Base-by-base conservation (phyloP, 2,113 vertebrate genomes). In the Panthera leo region DNA sequence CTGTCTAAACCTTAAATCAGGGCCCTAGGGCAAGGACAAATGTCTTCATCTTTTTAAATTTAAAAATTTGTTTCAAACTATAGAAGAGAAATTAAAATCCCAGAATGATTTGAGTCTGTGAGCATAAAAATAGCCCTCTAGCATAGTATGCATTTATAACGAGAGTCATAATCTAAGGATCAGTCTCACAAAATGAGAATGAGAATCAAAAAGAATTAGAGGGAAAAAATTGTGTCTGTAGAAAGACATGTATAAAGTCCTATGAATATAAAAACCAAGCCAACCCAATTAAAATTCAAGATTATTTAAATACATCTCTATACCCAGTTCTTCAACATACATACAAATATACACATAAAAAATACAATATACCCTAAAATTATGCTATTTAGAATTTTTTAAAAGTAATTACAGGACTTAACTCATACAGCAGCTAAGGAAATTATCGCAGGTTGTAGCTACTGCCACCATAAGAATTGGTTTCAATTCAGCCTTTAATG, bases 401-500 rank as follows among this genome's bases (percentile, higher is more conserved):
- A 65, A 89, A 98, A 97, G 97, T 97, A 98, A 98, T 98, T 98
- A 97, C 85, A 96, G 89, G 88, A 94, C 89, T 97, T 97, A 97
- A 97, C 95, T 95, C 96, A 97, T 93, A 98, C 48, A 97, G 97
- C 94, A 98, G 92, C 97, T 95, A 95, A 94, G 85, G 88, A 98
- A 98, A 98, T 98, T 98, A 97, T 98, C 96, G 96, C 73, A 96
- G 82, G 93, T 96, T 97, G 97, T 97, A 97, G 97, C 97, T 95
- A 91, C 94, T 95, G 96, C 97, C 85, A 93, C 94, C 67, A 58
- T 90, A 97, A 98, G 97, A 98, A 98, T 96, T 97, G 97, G 97
- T 97, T 98, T 98, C 97, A 98, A 97, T 97, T 98, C 97, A 97
- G 95, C 39, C 91, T 97, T 98, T 98, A 98, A 98, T 98, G 98